Conservation (phyloP, 2,888 invertebrate genomes). For the Eurois occulta region DNA sequence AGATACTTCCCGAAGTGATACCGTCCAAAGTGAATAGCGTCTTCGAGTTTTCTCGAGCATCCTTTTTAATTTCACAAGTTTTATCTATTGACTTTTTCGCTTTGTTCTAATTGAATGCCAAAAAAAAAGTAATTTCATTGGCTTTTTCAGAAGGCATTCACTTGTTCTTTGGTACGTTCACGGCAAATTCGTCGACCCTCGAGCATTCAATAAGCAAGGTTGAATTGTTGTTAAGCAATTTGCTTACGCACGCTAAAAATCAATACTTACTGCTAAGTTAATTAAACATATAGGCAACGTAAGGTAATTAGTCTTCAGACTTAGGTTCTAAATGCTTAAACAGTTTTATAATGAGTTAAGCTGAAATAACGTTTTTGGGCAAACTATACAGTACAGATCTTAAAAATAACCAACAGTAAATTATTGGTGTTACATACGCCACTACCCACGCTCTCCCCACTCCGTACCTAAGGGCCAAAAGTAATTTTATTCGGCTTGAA, state of each 20-base stretch:
- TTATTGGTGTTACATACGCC: conserved; percentile 16
- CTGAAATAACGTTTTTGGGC: background rate
- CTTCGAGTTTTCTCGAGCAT: conserved; percentile 28
- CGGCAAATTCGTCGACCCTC: conserved; percentile 55
- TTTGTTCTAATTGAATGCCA: background rate
- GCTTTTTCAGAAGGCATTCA: conserved; percentile 56
- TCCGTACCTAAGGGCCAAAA: conserved; percentile 20
- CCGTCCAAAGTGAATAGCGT: conserved; percentile 24
- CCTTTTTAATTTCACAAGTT: background rate
- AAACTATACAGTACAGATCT: conserved; percentile 9
- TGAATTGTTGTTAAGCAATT: conserved; percentile 54
- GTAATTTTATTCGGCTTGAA: conserved; percentile 39
- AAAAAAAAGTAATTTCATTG: conserved; percentile 37
- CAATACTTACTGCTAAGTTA: conserved; percentile 63
- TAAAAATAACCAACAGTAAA: conserved; percentile 17
- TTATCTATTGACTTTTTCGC: background rate
- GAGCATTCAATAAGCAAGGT: conserved; percentile 56
- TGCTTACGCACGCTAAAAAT: conserved; percentile 58
- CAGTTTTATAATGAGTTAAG: conserved; percentile 1
- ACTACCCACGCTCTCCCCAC: conserved; percentile 15
- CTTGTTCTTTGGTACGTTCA: conserved; percentile 52
- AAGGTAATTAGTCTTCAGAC: conserved; percentile 37
- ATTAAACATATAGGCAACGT: conserved; percentile 47
- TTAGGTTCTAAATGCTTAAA: conserved; percentile 1
- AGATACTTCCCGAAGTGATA: conserved; percentile 54